Evolutionary conservation across 2,797 vertebrate genomes (phyloP).

Genomic region (Lindbergichthys nudifrons): DNA sequence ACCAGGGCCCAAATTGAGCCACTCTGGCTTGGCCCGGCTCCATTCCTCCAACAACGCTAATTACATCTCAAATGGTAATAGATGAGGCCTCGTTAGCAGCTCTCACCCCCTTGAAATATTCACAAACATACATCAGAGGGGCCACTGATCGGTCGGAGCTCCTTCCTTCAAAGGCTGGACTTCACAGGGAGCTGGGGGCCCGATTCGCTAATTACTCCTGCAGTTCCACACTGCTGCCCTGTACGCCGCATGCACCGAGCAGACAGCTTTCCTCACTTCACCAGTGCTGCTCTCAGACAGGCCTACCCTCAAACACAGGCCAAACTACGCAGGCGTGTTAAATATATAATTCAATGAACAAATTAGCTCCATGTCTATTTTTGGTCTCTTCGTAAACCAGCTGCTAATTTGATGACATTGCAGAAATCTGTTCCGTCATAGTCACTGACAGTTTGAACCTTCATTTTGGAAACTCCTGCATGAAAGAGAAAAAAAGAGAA

Average conservation of each 20-base stretch:
- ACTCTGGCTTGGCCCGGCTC: constrained; percentile 73
- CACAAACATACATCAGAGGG: constrained; percentile 78
- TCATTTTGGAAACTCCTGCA: constrained; percentile 19
- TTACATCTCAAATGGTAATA: constrained; percentile 83
- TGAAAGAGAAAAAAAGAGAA: constrained; percentile 21
- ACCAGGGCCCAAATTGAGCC: constrained; percentile 77
- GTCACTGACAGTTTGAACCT: constrained; percentile 38
- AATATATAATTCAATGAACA: constrained; percentile 75
- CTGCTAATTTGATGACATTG: constrained; percentile 60
- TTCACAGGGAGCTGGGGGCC: constrained; percentile 76
- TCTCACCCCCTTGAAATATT: constrained; percentile 78
- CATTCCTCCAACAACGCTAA: constrained; percentile 74
- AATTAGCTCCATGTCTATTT: constrained; percentile 65
- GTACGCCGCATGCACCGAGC: constrained; percentile 38
- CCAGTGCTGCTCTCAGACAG: constrained; percentile 46
- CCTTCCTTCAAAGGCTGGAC: constrained; percentile 79
- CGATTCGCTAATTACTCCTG: constrained; percentile 76
- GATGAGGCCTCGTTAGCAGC: constrained; percentile 81
- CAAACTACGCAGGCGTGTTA: constrained; percentile 62
- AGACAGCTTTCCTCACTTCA: constrained; percentile 58
- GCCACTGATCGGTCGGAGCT: constrained; percentile 72
- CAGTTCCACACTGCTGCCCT: constrained; percentile 69
- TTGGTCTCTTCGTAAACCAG: constrained; percentile 48
- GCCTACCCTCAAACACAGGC: constrained; percentile 50
- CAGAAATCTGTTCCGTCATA: constrained; percentile 52